Evolutionary conservation across 2,797 vertebrate genomes (phyloP).

Genomic region (Remorina albescens): DNA sequence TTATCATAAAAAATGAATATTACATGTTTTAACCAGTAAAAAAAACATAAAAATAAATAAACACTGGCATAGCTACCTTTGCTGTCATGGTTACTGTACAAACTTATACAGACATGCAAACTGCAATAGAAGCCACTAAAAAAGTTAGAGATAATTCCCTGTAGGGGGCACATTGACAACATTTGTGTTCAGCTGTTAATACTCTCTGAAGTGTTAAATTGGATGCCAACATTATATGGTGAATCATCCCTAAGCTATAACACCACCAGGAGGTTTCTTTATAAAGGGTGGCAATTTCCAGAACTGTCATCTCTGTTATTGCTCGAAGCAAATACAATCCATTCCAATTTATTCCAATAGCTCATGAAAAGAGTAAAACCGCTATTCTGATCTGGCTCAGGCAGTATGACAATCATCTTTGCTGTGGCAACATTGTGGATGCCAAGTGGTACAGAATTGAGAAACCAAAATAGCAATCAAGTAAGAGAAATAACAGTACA

Average conservation of each 20-base stretch:
- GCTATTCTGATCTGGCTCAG: constrained; percentile 33
- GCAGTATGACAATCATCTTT: constrained; percentile 19
- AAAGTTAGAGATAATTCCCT: constrained; percentile 41
- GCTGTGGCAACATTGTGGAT: constrained; percentile 8
- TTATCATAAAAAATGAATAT: too few species aligned
- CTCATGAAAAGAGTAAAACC: constrained; percentile 25
- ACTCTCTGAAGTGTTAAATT: constrained; percentile 62
- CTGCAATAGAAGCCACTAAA: constrained; percentile 6
- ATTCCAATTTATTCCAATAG: constrained; percentile 10
- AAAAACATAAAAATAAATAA: too few species aligned
- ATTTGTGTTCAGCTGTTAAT: constrained; percentile 50
- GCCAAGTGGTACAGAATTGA: constrained; percentile 14
- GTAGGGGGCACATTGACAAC: constrained; percentile 10
- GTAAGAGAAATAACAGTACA: not conserved
- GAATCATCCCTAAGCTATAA: constrained; percentile 36
- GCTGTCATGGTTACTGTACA: not conserved
- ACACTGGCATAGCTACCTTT: too few species aligned
- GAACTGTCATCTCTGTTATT: constrained; percentile 21
- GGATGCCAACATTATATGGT: constrained; percentile 34
- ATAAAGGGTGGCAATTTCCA: constrained; percentile 25
- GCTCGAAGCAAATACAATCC: constrained; percentile 39
- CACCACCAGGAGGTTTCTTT: constrained; percentile 9
- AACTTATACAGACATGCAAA: constrained; percentile 22
- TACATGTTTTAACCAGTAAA: too few species aligned
- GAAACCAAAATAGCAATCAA: not conserved